Base-by-base conservation (phyloP, 2,113 vertebrate species). In the Vanacampus margaritifer region DNA sequence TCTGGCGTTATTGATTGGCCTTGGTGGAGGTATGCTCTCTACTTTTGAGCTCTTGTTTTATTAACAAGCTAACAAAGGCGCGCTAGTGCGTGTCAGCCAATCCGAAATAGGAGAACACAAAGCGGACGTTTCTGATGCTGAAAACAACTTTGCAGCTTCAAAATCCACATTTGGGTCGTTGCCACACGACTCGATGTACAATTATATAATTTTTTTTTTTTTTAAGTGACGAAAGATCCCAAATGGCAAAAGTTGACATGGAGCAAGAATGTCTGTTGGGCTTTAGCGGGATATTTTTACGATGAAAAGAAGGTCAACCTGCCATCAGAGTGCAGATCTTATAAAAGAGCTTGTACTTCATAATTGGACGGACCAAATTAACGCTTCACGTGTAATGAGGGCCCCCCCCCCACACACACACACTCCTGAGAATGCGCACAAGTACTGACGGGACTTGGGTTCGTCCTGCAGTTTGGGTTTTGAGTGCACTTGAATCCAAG, bases 241-340 rank as follows among this genome's bases (percentile, higher is more conserved):
- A 23, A 79, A 59, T 73, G 64, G 76, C 75, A 85, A 63, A 60
- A 81, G 78, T 69, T 70, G 69, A 79, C 65, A 56, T 36, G 13
- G 48, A 56, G 73, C 59, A 67, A 68, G 81, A 84, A 84, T 84
- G 76, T 76, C 83, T 78, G 63, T 21, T 80, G 78, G 73, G 82
- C 72, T 79, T 67, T 48, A 0, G 41, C 61, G 59, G 59, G 64
- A 78, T 87, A 85, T 87, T 86, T 89, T 59, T 67, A 72, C 60
- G 14, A 56, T 65, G 24, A 64, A 85, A 90, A 88, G 61, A 80
- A 84, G 89, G 86, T 73, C 82, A 80, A n/a, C 59, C 81, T 78
- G 69, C 74, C 64, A 69, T 68, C 60, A 76, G 84, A 56, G 74
- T 80, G 81, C 71, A 46, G 67, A 80, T 70, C 77, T 87, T 79